Evolutionary conservation across 2,888 invertebrate genomes (phyloP).

Genomic region (Rhingia rostrata): DNA sequence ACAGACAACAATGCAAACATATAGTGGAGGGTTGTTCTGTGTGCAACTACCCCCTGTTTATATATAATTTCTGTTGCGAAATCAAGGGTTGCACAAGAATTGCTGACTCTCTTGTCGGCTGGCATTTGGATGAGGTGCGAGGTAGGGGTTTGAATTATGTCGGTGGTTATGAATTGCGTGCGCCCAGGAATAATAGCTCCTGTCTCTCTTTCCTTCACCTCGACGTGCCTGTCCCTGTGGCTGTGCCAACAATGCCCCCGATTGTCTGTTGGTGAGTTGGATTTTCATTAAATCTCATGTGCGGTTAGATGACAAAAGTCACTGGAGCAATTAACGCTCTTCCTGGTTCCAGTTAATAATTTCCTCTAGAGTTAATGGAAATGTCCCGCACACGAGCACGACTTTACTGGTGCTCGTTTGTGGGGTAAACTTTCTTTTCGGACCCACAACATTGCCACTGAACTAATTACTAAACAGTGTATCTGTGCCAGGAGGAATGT

Average conservation of each 20-base stretch:
- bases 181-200: slow-evolving; percentile 56
- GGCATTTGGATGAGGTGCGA: background rate
- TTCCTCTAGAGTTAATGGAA: slow-evolving; percentile 72
- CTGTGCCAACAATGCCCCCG: slow-evolving; percentile 7
- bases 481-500: slow-evolving; percentile 10
- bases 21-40: background rate
- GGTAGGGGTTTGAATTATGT: background rate
- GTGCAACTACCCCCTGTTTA: slow-evolving; percentile 28
- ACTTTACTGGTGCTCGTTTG: slow-evolving; percentile 23
- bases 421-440: slow-evolving; percentile 28
- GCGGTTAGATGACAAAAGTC: slow-evolving; percentile 72
- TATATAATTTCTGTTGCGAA: slow-evolving; percentile 33
- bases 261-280: slow-evolving; percentile 60
- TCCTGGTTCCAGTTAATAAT: slow-evolving; percentile 73
- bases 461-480: slow-evolving; percentile 28
- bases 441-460: slow-evolving; percentile 11
- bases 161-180: slow-evolving; percentile 60
- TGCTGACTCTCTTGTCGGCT: slow-evolving; percentile 32
- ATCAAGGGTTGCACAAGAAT: slow-evolving; percentile 44
- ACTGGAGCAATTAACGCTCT: slow-evolving; percentile 72
- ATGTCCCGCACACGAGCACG: slow-evolving; percentile 42
- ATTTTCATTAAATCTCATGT: slow-evolving; percentile 72
- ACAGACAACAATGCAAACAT: slow-evolving; percentile 7
- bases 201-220: slow-evolving; percentile 1
- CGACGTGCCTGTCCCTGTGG: slow-evolving; percentile 19